Conservation (phyloP, 2,797 vertebrate genomes). For the Gephyroberyx darwinii region DNA sequence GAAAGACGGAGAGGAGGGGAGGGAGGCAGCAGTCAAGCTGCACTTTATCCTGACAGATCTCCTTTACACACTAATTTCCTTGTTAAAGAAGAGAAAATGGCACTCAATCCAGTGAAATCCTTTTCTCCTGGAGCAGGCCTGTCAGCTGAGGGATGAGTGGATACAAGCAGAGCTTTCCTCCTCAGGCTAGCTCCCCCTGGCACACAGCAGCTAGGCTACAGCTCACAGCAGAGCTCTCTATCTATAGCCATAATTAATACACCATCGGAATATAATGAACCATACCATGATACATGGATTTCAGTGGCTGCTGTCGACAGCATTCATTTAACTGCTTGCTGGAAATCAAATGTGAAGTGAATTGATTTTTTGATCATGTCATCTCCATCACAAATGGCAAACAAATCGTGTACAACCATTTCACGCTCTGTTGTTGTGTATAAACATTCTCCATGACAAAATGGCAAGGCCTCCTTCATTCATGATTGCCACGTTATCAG, state of each 20-base stretch:
- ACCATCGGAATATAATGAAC: conserved; percentile 77
- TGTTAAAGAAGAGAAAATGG: conserved; percentile 84
- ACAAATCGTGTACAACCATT: conserved; percentile 75
- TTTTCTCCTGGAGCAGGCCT: conserved; percentile 80
- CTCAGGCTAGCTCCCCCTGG: conserved; percentile 78
- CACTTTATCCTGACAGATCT: conserved; percentile 86
- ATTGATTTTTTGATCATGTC: conserved; percentile 79
- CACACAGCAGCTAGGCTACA: conserved; percentile 74
- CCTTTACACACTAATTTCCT: conserved; percentile 83
- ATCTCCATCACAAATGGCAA: conserved; percentile 76
- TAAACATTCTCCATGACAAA: conserved; percentile 69
- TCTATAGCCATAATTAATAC: conserved; percentile 80
- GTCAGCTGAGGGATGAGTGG: conserved; percentile 75
- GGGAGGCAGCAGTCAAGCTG: conserved; percentile 74
- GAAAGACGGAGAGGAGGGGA: conserved; percentile 74
- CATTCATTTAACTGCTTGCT: conserved; percentile 68
- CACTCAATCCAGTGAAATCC: conserved; percentile 74
- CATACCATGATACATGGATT: conserved; percentile 76
- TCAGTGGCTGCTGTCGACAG: conserved; percentile 64
- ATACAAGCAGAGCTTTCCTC: conserved; percentile 79
- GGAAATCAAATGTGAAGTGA: conserved; percentile 75
- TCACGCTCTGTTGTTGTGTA: conserved; percentile 75
- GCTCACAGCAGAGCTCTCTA: conserved; percentile 74
- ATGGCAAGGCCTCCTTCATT: conserved; percentile 35
- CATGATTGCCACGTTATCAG: conserved; percentile 36